Evolutionary conservation across 2,888 invertebrate genomes (phyloP), one percentile per base, ranked within the genome.

Genomic region (Panopea generosa): DNA sequence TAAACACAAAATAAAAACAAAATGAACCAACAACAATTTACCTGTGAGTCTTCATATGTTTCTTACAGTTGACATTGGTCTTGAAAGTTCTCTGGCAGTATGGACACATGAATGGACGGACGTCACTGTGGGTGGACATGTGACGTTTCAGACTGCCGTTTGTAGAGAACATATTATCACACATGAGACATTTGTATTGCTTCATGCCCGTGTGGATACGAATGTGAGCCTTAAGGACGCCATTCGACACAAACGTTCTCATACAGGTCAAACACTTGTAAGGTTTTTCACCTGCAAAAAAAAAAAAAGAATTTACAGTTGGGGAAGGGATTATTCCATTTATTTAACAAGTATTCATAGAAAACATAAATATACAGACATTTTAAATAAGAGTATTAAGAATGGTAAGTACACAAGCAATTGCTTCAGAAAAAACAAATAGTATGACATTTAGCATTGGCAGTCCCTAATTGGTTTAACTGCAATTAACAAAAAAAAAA

Each of bases 111-210:
- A 91, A 92, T 0, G 91, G 91, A 1, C 92, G 81, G 20, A 89
- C 86, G 47, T 91, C 91, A 66, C 91, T 92, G 84, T 98, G 97
- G 26, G 96, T 94, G 3, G 96, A 94, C 90, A 95, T 93, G 91
- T 98, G 98, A 56, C 97, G 94, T 88, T 95, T 95, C 85, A 98
- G 93, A 90, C 95, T 95, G 11, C 95, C 95, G 88, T 95, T 95
- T 0, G 95, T 95, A 1, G 95, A 94, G 86, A 95, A 95, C 67
- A 93, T 91, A 49, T 94, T 94, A 81, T 94, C 94, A 89, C 96
- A 96, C 27, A 95, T 94, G 53, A 94, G 93, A 85, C 96, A 96
- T 55, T 93, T 93, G 84, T 94, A 95, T 20, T 94, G 93, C 88
- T 95, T 95, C 53, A 94, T 14, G 0, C 90, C 91, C 9, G 91